These are phyloP conservation scores for Acronicta aceris DNA, from an alignment of 2,888 invertebrate genomes.

Conservation along the genomic window DNA sequence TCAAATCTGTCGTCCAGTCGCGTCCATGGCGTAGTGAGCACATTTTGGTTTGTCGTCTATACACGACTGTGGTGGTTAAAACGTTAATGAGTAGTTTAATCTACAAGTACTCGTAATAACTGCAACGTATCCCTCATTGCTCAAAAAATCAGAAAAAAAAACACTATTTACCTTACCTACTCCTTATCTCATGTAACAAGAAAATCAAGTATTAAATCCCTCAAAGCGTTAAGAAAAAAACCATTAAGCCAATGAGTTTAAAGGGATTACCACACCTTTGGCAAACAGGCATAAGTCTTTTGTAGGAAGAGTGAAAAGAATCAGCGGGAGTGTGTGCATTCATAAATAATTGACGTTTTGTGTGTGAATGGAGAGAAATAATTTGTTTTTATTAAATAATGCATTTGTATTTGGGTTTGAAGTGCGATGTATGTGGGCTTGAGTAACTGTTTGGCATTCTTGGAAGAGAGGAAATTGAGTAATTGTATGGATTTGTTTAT, in stretches of 20 bases:
- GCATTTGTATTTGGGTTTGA: conserved; percentile 23
- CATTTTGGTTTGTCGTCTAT: too few relatives aligned
- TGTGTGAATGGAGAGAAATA: conserved; percentile 59
- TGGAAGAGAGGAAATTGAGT: conserved; percentile 25
- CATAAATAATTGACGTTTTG: conserved; percentile 57
- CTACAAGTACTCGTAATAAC: too few relatives aligned
- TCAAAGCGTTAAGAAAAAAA: conserved; percentile 32
- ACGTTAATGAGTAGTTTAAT: too few relatives aligned
- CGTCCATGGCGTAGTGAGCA: too few relatives aligned
- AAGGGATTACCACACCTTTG: conserved; percentile 72
- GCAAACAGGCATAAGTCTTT: conserved; percentile 75
- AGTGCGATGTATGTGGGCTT: conserved; percentile 49
- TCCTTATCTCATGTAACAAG: conserved; percentile 6
- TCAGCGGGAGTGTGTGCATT: conserved; percentile 71
- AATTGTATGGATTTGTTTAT: background rate
- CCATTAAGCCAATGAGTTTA: conserved; percentile 57
- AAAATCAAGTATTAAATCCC: conserved; percentile 12
- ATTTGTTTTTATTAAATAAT: conserved; percentile 63
- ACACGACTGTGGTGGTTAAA: too few relatives aligned
- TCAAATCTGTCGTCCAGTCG: too few relatives aligned
- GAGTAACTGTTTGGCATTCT: conserved; percentile 23
- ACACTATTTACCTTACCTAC: background rate
- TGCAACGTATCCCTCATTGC: too few relatives aligned
- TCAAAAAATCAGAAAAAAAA: too few relatives aligned
- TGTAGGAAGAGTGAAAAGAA: conserved; percentile 73